Evolutionary conservation across 2,113 vertebrate species (phyloP), one percentile per base, ranked within the genome.

Genomic region (Callipepla squamata): DNA sequence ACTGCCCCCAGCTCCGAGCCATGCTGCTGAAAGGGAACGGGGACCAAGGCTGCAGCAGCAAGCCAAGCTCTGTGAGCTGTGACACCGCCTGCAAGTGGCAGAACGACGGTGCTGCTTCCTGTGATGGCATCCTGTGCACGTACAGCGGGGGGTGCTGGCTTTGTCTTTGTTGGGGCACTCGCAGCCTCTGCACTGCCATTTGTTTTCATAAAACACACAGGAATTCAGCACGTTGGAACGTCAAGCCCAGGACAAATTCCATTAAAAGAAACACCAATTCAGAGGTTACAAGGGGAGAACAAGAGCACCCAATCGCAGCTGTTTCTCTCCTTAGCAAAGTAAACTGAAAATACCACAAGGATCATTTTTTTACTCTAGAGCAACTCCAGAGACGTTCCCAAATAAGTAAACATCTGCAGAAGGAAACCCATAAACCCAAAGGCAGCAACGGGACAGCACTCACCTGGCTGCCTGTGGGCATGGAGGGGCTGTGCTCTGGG

Each of bases 281-380:
- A 90, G 90, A 94, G 90, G 92, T 92, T 94, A 92, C 42, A 53
- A 83, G 80, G 61, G 76, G 90, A 93, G 88, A 90, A 83, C 90
- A 84, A 61, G n/a, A 93, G 18, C n/a, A 78, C 30, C 95, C 89
- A 96, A 93, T 94, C 84, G 75, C 68, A 74, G 83, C 57, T 75
- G 80, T 69, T 68, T 67, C 69, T 75, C 80, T 48, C 76, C 89
- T 86, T 86, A 84, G 73, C 80, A 96, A 95, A 96, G 93, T 92
- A 96, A 96, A 45, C 96, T 88, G 90, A 90, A 96, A 96, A 96
- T 96, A 94, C 96, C 92, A 75, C 50, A 70, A 50, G 73, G 88
- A 91, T 93, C 85, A 92, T 80, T 95, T 96, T 20, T 20, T 95
- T 5, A 14, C 66, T 84, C 50, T 21, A 72, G 36, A 92, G 86